Evolutionary conservation across 2,888 invertebrate species (phyloP).

Genomic region (Agriopis aurantiaria): DNA sequence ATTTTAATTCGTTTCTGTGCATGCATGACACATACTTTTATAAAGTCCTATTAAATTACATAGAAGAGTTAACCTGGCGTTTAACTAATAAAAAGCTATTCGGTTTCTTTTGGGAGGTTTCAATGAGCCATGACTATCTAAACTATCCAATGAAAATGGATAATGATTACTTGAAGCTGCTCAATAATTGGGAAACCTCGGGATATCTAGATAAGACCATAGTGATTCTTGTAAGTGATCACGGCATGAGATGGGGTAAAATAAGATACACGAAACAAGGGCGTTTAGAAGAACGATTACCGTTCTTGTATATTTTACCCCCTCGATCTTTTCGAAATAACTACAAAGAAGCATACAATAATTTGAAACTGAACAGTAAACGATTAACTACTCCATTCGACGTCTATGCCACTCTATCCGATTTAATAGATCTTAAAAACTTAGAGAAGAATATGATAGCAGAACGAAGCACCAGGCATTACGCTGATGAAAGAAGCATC

Average conservation of each 20-base stretch:
- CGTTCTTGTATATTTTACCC: conserved; percentile 90
- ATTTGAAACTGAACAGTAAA: conserved; percentile 88
- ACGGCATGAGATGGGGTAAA: conserved; percentile 95
- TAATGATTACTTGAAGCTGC: conserved; percentile 85
- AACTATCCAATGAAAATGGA: conserved; percentile 93
- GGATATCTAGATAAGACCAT: conserved; percentile 89
- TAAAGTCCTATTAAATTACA: conserved; percentile 90
- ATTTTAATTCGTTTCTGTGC: conserved; percentile 89
- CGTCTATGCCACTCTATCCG: conserved; percentile 91
- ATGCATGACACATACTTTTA: conserved; percentile 90
- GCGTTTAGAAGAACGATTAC: conserved; percentile 94
- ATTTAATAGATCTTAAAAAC: conserved; percentile 86
- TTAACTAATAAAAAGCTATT: conserved; percentile 89
- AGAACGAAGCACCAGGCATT: conserved; percentile 62
- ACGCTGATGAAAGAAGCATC: conserved; percentile 85
- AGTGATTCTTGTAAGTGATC: conserved; percentile 93
- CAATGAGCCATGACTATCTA: conserved; percentile 93
- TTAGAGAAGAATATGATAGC: conserved; percentile 73
- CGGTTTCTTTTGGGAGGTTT: conserved; percentile 94
- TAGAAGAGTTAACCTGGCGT: conserved; percentile 87
- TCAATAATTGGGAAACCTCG: conserved; percentile 82
- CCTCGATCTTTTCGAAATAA: conserved; percentile 90
- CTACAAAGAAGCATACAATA: conserved; percentile 87
- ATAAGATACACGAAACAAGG: conserved; percentile 95
- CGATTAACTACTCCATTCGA: conserved; percentile 94